Conservation (phyloP, 2,888 invertebrate species). For the Torymus texanus region DNA sequence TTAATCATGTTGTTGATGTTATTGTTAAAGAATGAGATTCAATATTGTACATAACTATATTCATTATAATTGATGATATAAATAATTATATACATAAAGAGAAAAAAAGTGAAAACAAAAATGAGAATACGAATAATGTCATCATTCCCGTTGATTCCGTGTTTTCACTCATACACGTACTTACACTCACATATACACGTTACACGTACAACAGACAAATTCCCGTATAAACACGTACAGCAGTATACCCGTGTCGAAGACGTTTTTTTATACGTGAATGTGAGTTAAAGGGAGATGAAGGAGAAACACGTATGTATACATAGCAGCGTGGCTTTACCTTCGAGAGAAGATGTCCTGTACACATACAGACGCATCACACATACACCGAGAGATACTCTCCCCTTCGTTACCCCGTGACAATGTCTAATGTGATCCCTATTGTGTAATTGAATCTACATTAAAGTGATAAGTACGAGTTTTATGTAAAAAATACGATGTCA, state of each 20-base stretch:
- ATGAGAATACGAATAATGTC: constrained; percentile 37
- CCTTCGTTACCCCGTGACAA: constrained; percentile 59
- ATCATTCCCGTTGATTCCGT: constrained; percentile 37
- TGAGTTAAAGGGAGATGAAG: background rate
- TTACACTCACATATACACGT: background rate
- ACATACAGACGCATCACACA: constrained; percentile 22
- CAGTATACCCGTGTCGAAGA: constrained; percentile 10
- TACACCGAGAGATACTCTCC: constrained; percentile 24
- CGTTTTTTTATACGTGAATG: constrained; percentile 27
- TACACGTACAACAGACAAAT: background rate
- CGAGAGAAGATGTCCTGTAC: constrained; percentile 13
- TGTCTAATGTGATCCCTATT: constrained; percentile 67
- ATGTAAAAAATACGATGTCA: constrained; percentile 50
- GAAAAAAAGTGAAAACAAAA: constrained; percentile 47
- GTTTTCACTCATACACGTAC: constrained; percentile 1
- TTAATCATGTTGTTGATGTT: constrained; percentile 85
- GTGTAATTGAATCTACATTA: constrained; percentile 64
- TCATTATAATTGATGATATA: constrained; percentile 81
- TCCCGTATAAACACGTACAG: background rate
- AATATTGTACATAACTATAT: constrained; percentile 86
- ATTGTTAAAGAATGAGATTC: constrained; percentile 85
- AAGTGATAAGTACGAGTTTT: constrained; percentile 60
- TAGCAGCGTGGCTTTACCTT: background rate
- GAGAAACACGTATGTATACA: background rate
- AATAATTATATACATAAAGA: constrained; percentile 75